A percentile compares a stretch with the other conserved stretches of the same genome.
phyloP scores from a whole-genome alignment of 2,888 invertebrate genomes.

The Arge pagana region DNA sequence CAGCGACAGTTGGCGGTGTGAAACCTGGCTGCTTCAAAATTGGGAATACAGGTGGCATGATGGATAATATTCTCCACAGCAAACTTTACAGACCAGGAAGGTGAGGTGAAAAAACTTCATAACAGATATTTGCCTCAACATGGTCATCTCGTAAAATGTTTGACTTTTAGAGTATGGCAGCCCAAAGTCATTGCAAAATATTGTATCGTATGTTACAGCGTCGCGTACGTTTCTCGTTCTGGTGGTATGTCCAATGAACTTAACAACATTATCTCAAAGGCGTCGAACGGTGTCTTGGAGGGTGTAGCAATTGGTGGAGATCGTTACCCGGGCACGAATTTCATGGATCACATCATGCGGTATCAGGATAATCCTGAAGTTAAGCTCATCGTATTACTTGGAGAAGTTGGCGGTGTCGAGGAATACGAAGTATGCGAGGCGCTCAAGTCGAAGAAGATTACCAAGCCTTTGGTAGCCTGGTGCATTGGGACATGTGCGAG shows the following conservation, averaged over 20 bases:
- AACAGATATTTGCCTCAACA: not conserved
- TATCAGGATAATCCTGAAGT: slow-evolving; percentile 80
- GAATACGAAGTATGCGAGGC: slow-evolving; percentile 96
- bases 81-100: slow-evolving; percentile 94
- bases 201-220: slow-evolving; percentile 63
- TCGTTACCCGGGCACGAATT: slow-evolving; percentile 96
- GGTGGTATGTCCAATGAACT: slow-evolving; percentile 99
- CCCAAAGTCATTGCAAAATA: not conserved
- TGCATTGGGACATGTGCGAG: slow-evolving; percentile 93
- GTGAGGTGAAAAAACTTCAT: slow-evolving; percentile 50
- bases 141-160: slow-evolving; percentile 7
- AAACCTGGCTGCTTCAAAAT: slow-evolving; percentile 99
- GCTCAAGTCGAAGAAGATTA: slow-evolving; percentile 77
- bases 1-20: slow-evolving; percentile 96
- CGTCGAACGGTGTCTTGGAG: slow-evolving; percentile 96
- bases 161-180: slow-evolving; percentile 14
- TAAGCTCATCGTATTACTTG: slow-evolving; percentile 93
- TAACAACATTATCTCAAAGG: slow-evolving; percentile 96
- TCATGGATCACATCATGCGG: slow-evolving; percentile 95
- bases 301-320: slow-evolving; percentile 99
- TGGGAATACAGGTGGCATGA: slow-evolving; percentile 99
- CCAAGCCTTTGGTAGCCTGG: slow-evolving; percentile 97
- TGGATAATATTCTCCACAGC: slow-evolving; percentile 97
- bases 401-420: slow-evolving; percentile 98
- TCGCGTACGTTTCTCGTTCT: slow-evolving; percentile 97